Evolutionary conservation across 2,113 vertebrate genomes (phyloP), one percentile per base, ranked within the genome.

Genomic region (Bos javanicus): DNA sequence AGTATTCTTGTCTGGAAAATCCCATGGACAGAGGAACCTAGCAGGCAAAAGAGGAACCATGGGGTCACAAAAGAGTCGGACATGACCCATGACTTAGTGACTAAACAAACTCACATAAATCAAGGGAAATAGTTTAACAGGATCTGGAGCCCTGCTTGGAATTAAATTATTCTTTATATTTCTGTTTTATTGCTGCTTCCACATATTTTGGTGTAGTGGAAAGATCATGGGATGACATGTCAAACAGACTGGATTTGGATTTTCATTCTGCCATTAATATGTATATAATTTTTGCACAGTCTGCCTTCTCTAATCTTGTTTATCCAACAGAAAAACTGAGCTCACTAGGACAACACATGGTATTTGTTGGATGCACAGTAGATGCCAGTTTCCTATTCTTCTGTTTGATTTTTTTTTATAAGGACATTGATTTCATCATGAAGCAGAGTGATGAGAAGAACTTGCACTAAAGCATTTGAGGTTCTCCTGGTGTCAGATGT

Each of bases 51-150:
- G 39, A 39, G 39, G 39, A 39, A 39, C 39, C 39, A 4, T 39
- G 19, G 67, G 10, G n/a, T 71, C 0, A 1, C 67, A 71, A 71
- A 39, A 39, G 19, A 23, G n/a, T 39, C 0, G 0, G 19, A 71
- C n/a, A 3, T 71, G n/a, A 36, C 9, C 6, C 9, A 12, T 0
- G 0, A 39, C n/a, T 71, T 71, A 71, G n/a, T 0, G 0, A 71
- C n/a, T 71, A 71, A 71, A 71, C n/a, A 71, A 71, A 71, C 19
- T 39, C 39, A 83, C 23, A 54, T 43, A 87, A 33, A 59, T 39
- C 30, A n/a, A 5, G 5, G 8, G 23, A 84, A 90, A 92, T 46
- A 54, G 67, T 78, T 89, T 54, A 33, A 64, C 71, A 64, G 36
- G 19, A 39, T 48, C 60, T 78, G 26, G 23, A 86, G 30, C 2